A percentile compares a stretch with the other conserved stretches of the same genome.
Conservation (phyloP, 2,888 invertebrate species). For the Hydropsyche betteni region DNA sequence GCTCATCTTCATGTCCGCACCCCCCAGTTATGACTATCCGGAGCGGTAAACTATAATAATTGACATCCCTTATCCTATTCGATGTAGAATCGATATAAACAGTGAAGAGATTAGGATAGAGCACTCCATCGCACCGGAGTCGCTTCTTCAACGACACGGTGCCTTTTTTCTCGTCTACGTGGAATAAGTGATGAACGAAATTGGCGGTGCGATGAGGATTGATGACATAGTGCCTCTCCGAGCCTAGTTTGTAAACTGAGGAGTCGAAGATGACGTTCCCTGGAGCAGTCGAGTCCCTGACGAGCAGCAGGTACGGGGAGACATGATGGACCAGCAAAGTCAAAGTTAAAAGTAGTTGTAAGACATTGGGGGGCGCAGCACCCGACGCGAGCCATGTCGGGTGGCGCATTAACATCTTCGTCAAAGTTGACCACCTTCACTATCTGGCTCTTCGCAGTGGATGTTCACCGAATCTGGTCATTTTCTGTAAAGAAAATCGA, state of each 20-base stretch:
- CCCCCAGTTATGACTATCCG: constrained; percentile 78
- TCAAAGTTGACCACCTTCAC: constrained; percentile 20
- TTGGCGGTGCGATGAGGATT: constrained; percentile 83
- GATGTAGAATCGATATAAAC: constrained; percentile 88
- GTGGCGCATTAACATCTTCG: constrained; percentile 54
- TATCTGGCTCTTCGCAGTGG: constrained; percentile 47
- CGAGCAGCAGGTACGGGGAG: constrained; percentile 64
- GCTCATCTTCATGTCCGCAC: constrained; percentile 71
- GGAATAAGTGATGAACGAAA: constrained; percentile 81
- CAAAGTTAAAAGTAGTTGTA: constrained; percentile 57
- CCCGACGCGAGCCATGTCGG: constrained; percentile 60
- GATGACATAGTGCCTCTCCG: constrained; percentile 80
- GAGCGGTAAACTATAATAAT: constrained; percentile 83
- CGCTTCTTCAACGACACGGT: constrained; percentile 76
- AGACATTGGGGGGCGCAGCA: constrained; percentile 57
- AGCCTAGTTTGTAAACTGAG: constrained; percentile 81
- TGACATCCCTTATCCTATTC: constrained; percentile 78
- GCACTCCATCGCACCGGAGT: constrained; percentile 81
- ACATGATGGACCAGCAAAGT: constrained; percentile 55
- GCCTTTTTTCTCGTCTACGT: constrained; percentile 79
- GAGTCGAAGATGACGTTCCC: constrained; percentile 80
- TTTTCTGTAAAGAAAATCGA: constrained; percentile 48
- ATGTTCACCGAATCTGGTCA: constrained; percentile 35
- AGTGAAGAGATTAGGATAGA: constrained; percentile 86
- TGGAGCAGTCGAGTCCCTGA: constrained; percentile 68